Evolutionary conservation across 2,888 invertebrate species (phyloP).

Genomic region (Sericinus montela): DNA sequence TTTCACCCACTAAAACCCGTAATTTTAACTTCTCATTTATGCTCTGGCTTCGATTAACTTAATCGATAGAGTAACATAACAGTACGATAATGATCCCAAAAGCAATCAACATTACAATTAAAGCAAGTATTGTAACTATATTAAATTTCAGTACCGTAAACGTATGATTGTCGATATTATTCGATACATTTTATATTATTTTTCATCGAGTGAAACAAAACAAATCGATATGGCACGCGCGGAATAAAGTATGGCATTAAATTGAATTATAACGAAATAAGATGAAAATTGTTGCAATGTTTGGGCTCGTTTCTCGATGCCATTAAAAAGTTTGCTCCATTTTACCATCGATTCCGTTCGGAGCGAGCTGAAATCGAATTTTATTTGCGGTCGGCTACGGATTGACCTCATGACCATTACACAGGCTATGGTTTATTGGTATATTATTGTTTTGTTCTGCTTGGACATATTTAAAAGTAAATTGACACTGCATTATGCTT

Average conservation of each 20-base stretch:
- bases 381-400: constrained; percentile 25
- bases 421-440: constrained; percentile 18
- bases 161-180: background rate
- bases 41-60: too few species aligned
- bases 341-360: constrained; percentile 20
- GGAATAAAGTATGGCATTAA: constrained; percentile 5
- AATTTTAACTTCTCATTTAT: too few species aligned
- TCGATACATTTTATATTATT: too few species aligned
- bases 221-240: constrained; percentile 15
- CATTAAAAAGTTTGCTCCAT: constrained; percentile 16
- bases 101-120: background rate
- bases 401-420: constrained; percentile 28
- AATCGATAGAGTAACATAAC: too few species aligned
- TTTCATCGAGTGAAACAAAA: constrained; percentile 3
- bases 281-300: constrained; percentile 16
- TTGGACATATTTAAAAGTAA: constrained; percentile 10
- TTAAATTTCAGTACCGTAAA: too few species aligned
- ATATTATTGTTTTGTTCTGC: constrained; percentile 12
- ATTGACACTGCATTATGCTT: constrained; percentile 5
- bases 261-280: constrained; percentile 7
- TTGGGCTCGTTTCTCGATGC: constrained; percentile 11
- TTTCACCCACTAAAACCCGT: too few species aligned
- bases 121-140: background rate
- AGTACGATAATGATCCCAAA: too few species aligned
- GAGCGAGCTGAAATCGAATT: constrained; percentile 25